Conservation (phyloP, 1,140 invertebrate genomes). For the Dolichoris vasculosae region DNA sequence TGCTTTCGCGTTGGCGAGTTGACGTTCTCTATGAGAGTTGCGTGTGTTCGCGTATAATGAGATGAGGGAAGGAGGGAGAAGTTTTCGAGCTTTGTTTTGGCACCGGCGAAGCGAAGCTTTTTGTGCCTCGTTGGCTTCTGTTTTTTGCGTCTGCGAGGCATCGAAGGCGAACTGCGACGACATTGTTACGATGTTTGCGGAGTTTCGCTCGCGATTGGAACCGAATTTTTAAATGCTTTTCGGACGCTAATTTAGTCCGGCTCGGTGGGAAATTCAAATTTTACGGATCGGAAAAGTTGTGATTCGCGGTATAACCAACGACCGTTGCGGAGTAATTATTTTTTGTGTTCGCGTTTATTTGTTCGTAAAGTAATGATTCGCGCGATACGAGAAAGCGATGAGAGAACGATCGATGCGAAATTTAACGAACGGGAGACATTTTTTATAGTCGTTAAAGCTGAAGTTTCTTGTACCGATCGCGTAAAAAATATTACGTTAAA, state of each 20-base stretch:
- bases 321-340: background rate
- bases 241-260: background rate
- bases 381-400: too few relatives aligned
- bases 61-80: background rate
- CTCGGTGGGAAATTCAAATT: background rate
- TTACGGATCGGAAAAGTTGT: background rate
- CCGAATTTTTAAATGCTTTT: background rate
- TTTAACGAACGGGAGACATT: too few relatives aligned
- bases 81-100: constrained; percentile 40
- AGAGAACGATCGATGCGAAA: too few relatives aligned
- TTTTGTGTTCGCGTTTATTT: background rate
- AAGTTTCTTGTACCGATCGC: too few relatives aligned
- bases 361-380: background rate
- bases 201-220: constrained; percentile 4
- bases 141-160: background rate
- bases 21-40: background rate
- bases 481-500: too few relatives aligned
- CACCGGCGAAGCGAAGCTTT: background rate
- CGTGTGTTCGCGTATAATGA: constrained; percentile 4
- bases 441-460: too few relatives aligned
- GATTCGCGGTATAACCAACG: background rate
- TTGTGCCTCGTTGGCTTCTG: constrained; percentile 22
- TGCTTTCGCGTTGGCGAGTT: background rate
- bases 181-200: constrained; percentile 1
- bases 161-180: background rate